These are phyloP conservation scores for Sebastes kiyomatsui DNA, from an alignment of 2,797 vertebrate species.

Conservation along the genomic window DNA sequence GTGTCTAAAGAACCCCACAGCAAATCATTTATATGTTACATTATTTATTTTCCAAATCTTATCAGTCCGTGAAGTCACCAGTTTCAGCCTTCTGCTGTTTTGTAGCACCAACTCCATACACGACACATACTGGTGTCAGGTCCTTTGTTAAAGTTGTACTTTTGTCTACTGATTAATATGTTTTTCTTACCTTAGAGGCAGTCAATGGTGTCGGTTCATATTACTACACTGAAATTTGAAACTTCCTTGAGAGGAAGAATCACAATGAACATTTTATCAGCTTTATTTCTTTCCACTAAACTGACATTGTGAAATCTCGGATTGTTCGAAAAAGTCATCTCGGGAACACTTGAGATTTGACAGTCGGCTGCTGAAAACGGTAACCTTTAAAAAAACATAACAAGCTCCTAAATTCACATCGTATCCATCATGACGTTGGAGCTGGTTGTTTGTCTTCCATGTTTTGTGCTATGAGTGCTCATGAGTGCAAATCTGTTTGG, in stretches of 20 bases:
- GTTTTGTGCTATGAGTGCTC: background rate
- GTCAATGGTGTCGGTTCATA: background rate
- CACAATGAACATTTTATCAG: conserved; percentile 9
- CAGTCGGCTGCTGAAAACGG: background rate
- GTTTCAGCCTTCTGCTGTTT: background rate
- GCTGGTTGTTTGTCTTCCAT: conserved; percentile 1
- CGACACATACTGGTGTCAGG: background rate
- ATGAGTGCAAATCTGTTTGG: background rate
- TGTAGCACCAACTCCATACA: background rate
- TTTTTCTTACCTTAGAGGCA: background rate
- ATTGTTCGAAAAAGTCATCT: background rate
- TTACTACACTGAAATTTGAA: background rate
- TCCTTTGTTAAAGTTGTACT: background rate
- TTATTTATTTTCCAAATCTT: background rate
- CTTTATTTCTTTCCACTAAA: conserved; percentile 4
- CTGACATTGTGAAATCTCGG: background rate
- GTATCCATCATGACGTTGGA: background rate
- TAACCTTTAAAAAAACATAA: conserved; percentile 10
- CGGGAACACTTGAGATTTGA: background rate
- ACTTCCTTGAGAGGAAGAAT: conserved; percentile 5
- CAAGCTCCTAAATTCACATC: background rate
- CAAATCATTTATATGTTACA: background rate
- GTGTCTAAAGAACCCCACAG: too few relatives aligned
- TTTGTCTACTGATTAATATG: background rate
- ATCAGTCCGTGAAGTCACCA: background rate